Evolutionary conservation across 2,888 invertebrate genomes (phyloP), one percentile per base, ranked within the genome.

Genomic region (Octodonta nipae): DNA sequence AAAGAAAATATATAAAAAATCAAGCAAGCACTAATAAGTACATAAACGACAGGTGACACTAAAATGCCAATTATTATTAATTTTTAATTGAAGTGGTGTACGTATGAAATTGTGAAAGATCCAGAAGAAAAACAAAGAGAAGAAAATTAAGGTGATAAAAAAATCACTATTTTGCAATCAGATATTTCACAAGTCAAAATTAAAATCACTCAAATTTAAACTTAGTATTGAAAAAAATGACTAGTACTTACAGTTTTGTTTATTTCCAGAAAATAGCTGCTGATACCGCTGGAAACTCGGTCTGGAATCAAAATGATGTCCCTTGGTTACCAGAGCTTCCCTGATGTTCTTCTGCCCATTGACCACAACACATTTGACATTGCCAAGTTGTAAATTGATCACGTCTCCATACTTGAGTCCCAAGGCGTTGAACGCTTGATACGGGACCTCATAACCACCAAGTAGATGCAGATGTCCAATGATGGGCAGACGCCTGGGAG

Each of bases 231-330:
- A n/a, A n/a, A n/a, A n/a, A n/a, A n/a, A n/a, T n/a, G n/a, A n/a
- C n/a, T 20, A 30, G 8, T 40, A 68, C 77, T 75, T 64, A 78
- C 78, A 76, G 52, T 75, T 75, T 48, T 75, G 70, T 50, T 73
- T 73, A 54, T 75, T 66, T 24, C 75, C 75, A 34, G 67, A 65
- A 56, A 78, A 78, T 12, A 78, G 65, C 28, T 67, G 59, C 39
- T 71, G 65, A 55, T 74, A 76, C 40, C 78, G 61, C 32, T 61
- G 50, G 51, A 78, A 77, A 52, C 73, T 69, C 0, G 77, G 76
- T 30, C 78, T 60, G 40, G 72, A 69, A 45, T 75, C 75, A 47
- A 77, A 78, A 38, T 71, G 67, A 16, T 68, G 63, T 4, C 73
- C 71, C 41, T 71, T 71, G 30, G 60, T 59, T 40, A 68, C 61